Evolutionary conservation across 2,797 vertebrate species (phyloP).

Genomic region (Danio kyathit): DNA sequence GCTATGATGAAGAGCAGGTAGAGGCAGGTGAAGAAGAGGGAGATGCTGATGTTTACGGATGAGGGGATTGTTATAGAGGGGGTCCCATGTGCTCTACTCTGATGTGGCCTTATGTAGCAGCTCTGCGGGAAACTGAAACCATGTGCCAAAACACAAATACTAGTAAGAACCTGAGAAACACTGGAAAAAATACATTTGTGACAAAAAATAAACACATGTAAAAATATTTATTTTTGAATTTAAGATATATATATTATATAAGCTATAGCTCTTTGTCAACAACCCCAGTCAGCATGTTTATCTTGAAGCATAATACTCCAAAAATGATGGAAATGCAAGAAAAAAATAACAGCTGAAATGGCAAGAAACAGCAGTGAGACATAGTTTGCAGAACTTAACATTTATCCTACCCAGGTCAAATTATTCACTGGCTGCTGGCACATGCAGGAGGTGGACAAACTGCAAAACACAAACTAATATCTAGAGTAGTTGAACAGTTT

Average conservation of each 20-base stretch:
- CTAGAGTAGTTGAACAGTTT: conserved; percentile 2
- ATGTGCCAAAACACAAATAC: conserved; percentile 8
- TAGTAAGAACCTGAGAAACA: background rate
- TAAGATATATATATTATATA: background rate
- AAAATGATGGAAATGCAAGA: background rate
- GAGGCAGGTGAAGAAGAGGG: conserved; percentile 25
- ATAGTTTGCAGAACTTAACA: background rate
- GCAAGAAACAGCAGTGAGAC: conserved; percentile 18
- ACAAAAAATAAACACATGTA: background rate
- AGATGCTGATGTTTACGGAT: conserved; percentile 38
- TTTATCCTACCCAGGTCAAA: background rate
- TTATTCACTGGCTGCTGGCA: conserved; percentile 11
- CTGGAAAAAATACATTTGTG: background rate
- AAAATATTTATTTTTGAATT: background rate
- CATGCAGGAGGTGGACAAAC: background rate
- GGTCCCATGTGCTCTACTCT: conserved; percentile 23
- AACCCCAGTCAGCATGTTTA: background rate
- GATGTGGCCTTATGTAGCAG: conserved; percentile 39
- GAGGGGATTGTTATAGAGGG: conserved; percentile 17
- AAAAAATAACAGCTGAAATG: conserved; percentile 15
- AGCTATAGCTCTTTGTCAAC: background rate
- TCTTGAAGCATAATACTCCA: background rate
- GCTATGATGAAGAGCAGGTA: conserved; percentile 32
- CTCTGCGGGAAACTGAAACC: background rate
- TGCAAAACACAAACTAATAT: conserved; percentile 5